Base-by-base conservation (phyloP, 2,113 vertebrate genomes). In the Reinhardtius hippoglossoides region DNA sequence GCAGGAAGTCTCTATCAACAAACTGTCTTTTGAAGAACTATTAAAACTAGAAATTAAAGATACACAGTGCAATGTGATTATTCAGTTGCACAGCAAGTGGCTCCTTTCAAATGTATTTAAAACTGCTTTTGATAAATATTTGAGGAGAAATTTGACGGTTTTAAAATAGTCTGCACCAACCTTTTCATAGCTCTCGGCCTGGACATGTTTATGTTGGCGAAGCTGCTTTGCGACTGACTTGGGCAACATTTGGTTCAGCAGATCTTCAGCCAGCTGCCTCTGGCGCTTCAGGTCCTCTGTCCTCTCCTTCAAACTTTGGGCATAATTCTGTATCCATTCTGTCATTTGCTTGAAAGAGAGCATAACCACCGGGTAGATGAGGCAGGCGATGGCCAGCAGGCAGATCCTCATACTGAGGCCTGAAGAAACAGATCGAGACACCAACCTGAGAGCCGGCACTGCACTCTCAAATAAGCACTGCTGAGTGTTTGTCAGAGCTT, bases 171-270 rank as follows among this genome's bases (percentile, higher is more conserved):
- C n/a, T n/a, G 18, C 46, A 72, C 89, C 50, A 72, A 95, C 97
- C 95, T 94, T 95, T 18, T 98, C 96, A 0, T 96, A 98, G 88
- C 95, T 97, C 91, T 97, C 96, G 1, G 97, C 96, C 84, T 98
- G 93, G 0, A 98, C 95, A 0, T 95, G 95, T 55, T 94, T 94
- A 2, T 74, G 61, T 71, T 93, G 95, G 10, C 96, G 92, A 0
- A 97, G 93, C 88, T 98, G 96, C 77, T 92, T 96, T 82, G 94
- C 96, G 6, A 97, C 97, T 1, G 96, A 94, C 72, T 95, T 97
- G 15, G 97, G 97, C 78, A 98, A 37, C 96, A 97, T 97, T 85
- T 97, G 96, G 82, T 98, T 95, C 48, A 97, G 85, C 52, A 98
- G 95, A 46, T 98, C 94, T 81, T 98, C 96, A 0, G 95, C 96